Base-by-base conservation (phyloP, 2,797 vertebrate genomes). In the Hafferia zeledoni region DNA sequence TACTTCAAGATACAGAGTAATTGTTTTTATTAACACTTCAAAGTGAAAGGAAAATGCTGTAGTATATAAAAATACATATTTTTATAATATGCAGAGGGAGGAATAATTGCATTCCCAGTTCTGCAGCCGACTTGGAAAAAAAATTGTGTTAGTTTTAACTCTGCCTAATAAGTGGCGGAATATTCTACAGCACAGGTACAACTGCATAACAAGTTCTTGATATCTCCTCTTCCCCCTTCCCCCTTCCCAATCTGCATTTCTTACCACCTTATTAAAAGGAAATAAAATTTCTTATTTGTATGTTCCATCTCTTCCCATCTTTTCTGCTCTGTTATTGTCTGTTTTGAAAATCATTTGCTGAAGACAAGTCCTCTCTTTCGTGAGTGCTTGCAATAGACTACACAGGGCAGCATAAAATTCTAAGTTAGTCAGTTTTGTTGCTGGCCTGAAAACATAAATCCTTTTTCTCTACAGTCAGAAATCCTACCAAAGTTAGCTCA, bases 221-320 rank as follows among this genome's bases (percentile, higher is more conserved):
- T 83, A 11, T 43, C 68, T 52, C 28, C 69, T 17, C 24, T n/a
- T 27, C 7, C 0, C 1, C 4, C 2, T 11, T 44, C 12, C 0
- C 1, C 4, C 2, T 11, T 44, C 12, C 12, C 17, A 55, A 13
- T 13, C 31, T 39, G 2, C 18, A 43, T 55, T 94, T 91, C 33
- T 81, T 83, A 76, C 27, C 43, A 33, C 3, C 24, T 67, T 83
- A 93, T 83, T 83, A 70, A 87, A 92, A 85, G 47, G 69, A 94
- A 94, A 93, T 83, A 87, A 89, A 85, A 72, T 24, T 47, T 59
- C 9, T 63, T 76, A 46, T 90, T 63, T 69, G 13, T 9, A 49
- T 31, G 65, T 93, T 84, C 87, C 30, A 70, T 76, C 19, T 87
- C 33, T 67, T 59, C 28, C 13, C 22, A 28, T 71, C 28, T 87